Evolutionary conservation across 2,888 invertebrate species (phyloP).

Genomic region (Pristionchus maxplancki): DNA sequence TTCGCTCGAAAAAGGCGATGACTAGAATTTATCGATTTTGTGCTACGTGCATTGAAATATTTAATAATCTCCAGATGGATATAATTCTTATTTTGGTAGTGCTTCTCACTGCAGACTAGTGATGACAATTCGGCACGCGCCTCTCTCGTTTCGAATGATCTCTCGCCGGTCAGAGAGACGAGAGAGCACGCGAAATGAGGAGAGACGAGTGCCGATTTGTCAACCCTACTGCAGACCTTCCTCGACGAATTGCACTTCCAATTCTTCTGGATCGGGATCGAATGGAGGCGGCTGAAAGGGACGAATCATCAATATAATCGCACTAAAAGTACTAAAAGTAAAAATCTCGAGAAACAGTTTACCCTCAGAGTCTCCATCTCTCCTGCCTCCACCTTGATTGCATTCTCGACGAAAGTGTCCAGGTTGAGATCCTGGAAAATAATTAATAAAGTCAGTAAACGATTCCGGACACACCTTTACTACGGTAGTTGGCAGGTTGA

Average conservation of each 20-base stretch:
- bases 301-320: not conserved
- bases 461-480: slow-evolving; percentile 55
- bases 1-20: slow-evolving; percentile 26
- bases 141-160: too few species aligned
- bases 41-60: not conserved
- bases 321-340: not conserved
- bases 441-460: not conserved
- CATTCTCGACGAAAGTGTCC: slow-evolving; percentile 76
- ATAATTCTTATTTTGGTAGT: not conserved
- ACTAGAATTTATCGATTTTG: slow-evolving; percentile 30
- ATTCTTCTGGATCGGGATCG: slow-evolving; percentile 60
- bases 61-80: not conserved
- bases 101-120: not conserved
- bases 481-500: slow-evolving; percentile 72
- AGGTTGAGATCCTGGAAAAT: slow-evolving; percentile 62
- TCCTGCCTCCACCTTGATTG: slow-evolving; percentile 75
- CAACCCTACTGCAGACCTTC: slow-evolving; percentile 14
- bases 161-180: too few species aligned
- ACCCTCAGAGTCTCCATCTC: slow-evolving; percentile 72
- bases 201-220: too few species aligned
- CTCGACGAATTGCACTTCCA: slow-evolving; percentile 11
- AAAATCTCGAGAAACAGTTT: not conserved
- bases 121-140: too few species aligned
- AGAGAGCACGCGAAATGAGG: too few species aligned
- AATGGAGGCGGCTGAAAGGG: slow-evolving; percentile 71